These are phyloP conservation scores for Tryphoninae sp. DNA, from an alignment of 2,888 invertebrate genomes.

Conservation along the genomic window DNA sequence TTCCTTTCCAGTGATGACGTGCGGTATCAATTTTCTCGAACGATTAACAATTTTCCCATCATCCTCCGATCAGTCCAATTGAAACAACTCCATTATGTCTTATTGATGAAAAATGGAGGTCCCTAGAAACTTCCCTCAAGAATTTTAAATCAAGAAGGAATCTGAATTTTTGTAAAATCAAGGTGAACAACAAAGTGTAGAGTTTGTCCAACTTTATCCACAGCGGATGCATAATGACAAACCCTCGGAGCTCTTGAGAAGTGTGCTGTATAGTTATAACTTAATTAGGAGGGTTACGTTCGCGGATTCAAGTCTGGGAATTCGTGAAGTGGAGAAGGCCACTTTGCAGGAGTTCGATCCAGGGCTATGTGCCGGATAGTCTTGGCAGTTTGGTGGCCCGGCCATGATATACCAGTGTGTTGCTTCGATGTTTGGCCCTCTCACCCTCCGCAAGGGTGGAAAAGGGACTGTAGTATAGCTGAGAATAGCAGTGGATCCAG, in stretches of 20 bases:
- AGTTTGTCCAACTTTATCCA: constrained; percentile 8
- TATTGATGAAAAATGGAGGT: not conserved
- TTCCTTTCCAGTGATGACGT: no score
- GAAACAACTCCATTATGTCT: not conserved
- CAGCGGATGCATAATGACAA: constrained; percentile 13
- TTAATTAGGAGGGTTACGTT: constrained; percentile 78
- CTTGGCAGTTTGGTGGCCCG: constrained; percentile 72
- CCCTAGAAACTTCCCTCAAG: not conserved
- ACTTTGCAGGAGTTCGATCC: constrained; percentile 43
- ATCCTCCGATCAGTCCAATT: not conserved
- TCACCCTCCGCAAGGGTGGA: constrained; percentile 69
- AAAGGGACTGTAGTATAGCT: constrained; percentile 50
- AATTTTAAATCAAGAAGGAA: not conserved
- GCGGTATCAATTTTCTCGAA: no score
- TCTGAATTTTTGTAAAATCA: constrained; percentile 46
- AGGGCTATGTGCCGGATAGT: constrained; percentile 66
- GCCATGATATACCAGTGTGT: constrained; percentile 71
- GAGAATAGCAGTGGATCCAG: constrained; percentile 38
- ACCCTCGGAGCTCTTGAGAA: constrained; percentile 35
- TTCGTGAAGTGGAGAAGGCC: constrained; percentile 32
- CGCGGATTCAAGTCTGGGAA: constrained; percentile 65
- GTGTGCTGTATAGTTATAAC: constrained; percentile 71
- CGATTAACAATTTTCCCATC: not conserved
- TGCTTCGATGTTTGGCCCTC: constrained; percentile 77
- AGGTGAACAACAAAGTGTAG: constrained; percentile 21